Base-by-base conservation (phyloP, 2,888 invertebrate genomes). In the Abrostola triplasia region DNA sequence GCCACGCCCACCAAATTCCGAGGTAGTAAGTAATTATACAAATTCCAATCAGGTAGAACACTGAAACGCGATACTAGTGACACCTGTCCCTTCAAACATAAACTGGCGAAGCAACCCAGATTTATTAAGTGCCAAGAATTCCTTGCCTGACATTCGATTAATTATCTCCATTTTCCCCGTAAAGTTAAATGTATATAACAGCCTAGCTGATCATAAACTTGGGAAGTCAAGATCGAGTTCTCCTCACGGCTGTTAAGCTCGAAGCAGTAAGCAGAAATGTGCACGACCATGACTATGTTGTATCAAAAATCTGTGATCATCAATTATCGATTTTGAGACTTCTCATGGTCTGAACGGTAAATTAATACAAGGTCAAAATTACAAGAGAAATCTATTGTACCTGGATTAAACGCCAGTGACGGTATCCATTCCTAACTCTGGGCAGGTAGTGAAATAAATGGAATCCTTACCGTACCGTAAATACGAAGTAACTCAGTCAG, bases 111-210 rank as follows among this genome's bases (percentile, higher is more conserved):
- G 47, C 7, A 44, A 42, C 50, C 13, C 24, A 35, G 44, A 62
- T 56, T 57, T 63, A 63, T 63, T 57, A 52, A 52, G 53, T 47
- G 47, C 52, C 48, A 63, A 57, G 36, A 47, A 56, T 40, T 56
- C 48, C 40, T 10, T 36, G 49, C 37, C 40, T 56, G 38, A 53
- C 63, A 12, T 57, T 24, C 48, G 36, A 63, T 63, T 63, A 57
- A 63, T 63, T 53, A 41, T 8, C 40, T 47, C 35, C 38, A 63
- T 57, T 47, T 56, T 11, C 41, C 13, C 13, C 4, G 10, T 8
- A 57, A 57, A 49, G 56, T 56, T 58, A 13, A 36, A 49, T 49
- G 8, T 13, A 6, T 36, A 44, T 44, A 47, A 47, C 44, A 47
- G 44, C 44, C 24, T 13, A 47, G 13, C 24, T 12, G 13, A 47